Percentiles rank a stretch among this genome's conserved stretches.
Evolutionary conservation across 2,113 vertebrate species (phyloP).

Genomic region (Catharus bicknelli): DNA sequence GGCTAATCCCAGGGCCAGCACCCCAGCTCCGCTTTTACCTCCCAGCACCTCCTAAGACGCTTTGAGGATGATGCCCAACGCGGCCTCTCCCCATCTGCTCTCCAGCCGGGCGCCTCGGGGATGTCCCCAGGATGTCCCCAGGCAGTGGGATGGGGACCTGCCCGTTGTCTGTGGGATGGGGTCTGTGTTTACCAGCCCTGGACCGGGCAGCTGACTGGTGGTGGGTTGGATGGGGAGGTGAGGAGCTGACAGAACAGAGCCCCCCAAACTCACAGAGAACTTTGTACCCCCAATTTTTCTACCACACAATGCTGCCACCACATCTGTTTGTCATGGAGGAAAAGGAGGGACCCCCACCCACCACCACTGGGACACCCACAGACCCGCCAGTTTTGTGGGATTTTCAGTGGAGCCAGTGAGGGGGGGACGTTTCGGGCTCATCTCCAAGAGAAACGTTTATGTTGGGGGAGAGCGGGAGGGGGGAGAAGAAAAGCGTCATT

Average conservation of each 20-base stretch:
- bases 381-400: neutral
- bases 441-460: conserved; percentile 52
- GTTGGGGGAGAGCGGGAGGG: neutral
- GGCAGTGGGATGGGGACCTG: neutral
- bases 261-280: neutral
- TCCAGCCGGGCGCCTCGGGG: neutral
- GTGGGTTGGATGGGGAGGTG: rapidly evolving
- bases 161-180: rapidly evolving
- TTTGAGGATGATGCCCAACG: neutral
- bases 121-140: neutral
- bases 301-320: too few species aligned
- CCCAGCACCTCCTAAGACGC: conserved; percentile 36
- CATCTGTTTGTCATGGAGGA: rapidly evolving
- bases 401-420: neutral
- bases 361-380: neutral
- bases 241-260: rapidly evolving
- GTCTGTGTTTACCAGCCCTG: neutral
- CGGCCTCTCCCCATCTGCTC: conserved; percentile 39
- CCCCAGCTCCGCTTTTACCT: conserved; percentile 41
- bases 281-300: neutral
- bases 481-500: conserved; percentile 51
- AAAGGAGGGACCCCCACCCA: rapidly evolving
- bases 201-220: neutral
- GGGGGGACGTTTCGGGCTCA: neutral
- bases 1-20: neutral